Percentiles rank a stretch among this genome's conserved stretches.
Evolutionary conservation across 2,113 vertebrate species (phyloP).

Genomic region (Thamnophis sirtalis): DNA sequence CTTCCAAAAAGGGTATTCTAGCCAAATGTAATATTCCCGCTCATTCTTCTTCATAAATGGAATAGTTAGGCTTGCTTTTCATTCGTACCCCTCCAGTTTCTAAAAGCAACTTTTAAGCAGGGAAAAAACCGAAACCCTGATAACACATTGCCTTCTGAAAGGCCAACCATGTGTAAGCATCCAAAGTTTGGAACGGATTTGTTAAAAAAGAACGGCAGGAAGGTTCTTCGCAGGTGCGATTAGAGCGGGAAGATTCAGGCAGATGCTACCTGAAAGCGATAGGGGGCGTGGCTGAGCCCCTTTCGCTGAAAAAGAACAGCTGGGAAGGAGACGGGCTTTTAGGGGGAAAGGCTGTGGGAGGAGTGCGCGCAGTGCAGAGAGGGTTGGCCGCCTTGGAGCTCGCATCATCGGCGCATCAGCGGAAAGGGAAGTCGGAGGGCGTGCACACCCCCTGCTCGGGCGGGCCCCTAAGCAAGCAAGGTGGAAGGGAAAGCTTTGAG

Average conservation of each 20-base stretch:
- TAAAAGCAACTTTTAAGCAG: not conserved
- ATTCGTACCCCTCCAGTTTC: not conserved
- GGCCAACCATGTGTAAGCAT: too few relatives aligned
- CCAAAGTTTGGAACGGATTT: not conserved
- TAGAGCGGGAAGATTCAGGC: not conserved
- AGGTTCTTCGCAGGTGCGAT: not conserved
- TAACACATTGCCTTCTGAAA: not conserved
- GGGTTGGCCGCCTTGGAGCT: not conserved
- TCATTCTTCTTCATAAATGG: not conserved
- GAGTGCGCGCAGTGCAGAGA: not conserved
- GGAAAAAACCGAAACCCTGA: not conserved
- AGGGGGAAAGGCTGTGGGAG: not conserved
- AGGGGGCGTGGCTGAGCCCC: not conserved
- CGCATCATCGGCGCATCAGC: slow-evolving; percentile 7
- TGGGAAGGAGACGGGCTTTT: not conserved
- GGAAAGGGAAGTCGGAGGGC: slow-evolving; percentile 20
- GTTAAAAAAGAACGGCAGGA: not conserved
- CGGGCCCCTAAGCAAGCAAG: slow-evolving; percentile 2
- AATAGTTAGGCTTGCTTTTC: not conserved
- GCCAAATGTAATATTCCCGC: not conserved
- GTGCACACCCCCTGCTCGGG: slow-evolving; percentile 9
- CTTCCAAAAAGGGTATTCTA: not conserved
- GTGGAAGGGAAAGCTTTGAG: not conserved
- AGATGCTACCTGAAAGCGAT: not conserved
- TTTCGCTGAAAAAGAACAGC: not conserved